A percentile compares a stretch with the other conserved stretches of the same genome.
These are phyloP conservation scores for Heliconius hermathena DNA, from an alignment of 1,140 invertebrate genomes.

Conservation along the genomic window DNA sequence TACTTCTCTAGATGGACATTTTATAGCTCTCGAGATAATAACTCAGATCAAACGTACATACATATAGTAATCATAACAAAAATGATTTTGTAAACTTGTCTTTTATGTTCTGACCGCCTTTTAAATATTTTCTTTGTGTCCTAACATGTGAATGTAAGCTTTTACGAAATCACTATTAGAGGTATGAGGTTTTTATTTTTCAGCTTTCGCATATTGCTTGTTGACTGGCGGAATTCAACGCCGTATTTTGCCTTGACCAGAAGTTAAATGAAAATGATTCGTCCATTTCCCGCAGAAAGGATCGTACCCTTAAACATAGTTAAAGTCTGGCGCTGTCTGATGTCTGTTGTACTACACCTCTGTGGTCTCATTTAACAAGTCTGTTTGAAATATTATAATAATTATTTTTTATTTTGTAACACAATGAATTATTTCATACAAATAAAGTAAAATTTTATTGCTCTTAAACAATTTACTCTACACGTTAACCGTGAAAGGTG, in stretches of 20 bases:
- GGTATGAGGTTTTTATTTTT: not conserved
- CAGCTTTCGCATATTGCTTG: not conserved
- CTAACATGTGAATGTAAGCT: not conserved
- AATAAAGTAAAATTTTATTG: not conserved
- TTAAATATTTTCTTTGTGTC: not conserved
- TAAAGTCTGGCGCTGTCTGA: too few species aligned
- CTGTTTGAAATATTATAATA: too few species aligned
- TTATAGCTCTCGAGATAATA: constrained; percentile 15
- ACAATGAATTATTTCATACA: not conserved
- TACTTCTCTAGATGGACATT: constrained; percentile 17
- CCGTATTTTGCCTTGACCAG: not conserved
- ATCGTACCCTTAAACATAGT: too few species aligned
- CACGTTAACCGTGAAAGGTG: constrained; percentile 28
- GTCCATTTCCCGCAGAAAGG: too few species aligned
- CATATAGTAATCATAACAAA: not conserved
- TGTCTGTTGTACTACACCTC: too few species aligned
- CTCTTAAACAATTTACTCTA: not conserved
- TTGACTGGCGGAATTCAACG: not conserved
- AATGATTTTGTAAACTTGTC: not conserved
- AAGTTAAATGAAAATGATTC: too few species aligned
- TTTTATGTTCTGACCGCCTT: not conserved
- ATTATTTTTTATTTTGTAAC: too few species aligned
- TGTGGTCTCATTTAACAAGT: too few species aligned
- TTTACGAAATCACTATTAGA: too few species aligned
- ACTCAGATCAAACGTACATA: not conserved